A percentile compares a stretch with the other conserved stretches of the same genome.
Conservation (phyloP, 2,797 vertebrate species). For the Atherinosoma microstoma region DNA sequence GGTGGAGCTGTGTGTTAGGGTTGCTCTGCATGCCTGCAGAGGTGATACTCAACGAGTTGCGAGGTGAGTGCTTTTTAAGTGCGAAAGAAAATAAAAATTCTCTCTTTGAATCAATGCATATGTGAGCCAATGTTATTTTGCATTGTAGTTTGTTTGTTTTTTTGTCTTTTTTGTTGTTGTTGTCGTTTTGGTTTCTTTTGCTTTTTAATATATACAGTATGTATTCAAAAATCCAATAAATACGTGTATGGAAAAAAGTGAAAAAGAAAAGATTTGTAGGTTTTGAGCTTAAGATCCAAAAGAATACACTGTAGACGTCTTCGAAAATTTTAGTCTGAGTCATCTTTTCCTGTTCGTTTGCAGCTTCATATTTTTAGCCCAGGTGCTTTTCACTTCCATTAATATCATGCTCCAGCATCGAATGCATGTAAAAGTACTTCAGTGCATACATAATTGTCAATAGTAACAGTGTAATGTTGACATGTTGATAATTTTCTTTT, state of each 20-base stretch:
- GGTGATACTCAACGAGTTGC: background rate
- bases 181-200: too few species aligned
- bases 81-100: too few species aligned
- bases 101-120: too few species aligned
- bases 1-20: conserved; percentile 63
- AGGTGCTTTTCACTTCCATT: background rate
- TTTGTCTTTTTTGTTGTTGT: too few species aligned
- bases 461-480: background rate
- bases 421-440: background rate
- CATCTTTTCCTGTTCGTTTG: conserved; percentile 42
- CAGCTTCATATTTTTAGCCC: too few species aligned
- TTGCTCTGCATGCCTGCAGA: conserved; percentile 54
- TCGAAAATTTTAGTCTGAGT: conserved; percentile 10
- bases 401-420: background rate
- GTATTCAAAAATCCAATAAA: too few species aligned
- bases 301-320: background rate
- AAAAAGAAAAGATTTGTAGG: background rate
- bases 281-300: background rate
- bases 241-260: too few species aligned
- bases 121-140: too few species aligned
- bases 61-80: conserved; percentile 54
- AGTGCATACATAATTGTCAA: background rate
- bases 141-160: too few species aligned
- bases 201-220: too few species aligned
- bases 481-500: background rate